Base-by-base conservation (phyloP, 2,888 invertebrate genomes). In the Pristionchus fissidentatus region DNA sequence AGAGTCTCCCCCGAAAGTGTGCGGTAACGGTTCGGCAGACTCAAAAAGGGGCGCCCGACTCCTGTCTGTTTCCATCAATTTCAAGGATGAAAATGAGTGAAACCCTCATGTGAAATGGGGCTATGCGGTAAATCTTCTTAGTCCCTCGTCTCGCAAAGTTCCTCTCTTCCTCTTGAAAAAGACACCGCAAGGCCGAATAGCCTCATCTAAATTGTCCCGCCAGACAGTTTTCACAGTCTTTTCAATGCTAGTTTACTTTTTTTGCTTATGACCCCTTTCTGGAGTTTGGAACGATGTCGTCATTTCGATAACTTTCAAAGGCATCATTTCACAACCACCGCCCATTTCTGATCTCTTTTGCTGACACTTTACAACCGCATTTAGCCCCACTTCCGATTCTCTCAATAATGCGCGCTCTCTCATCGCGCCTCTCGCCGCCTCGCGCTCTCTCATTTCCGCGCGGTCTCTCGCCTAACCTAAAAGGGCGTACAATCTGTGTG, bases 61-160 rank as follows among this genome's bases (percentile, higher is more conserved):
- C n/a, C 13, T 70, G 70, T 70, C 70, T 70, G 70, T 70, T 70
- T 70, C 70, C 41, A 70, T 70, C 70, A 70, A 70, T 70, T 70
- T 70, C 70, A 70, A 70, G 70, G 70, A 70, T 70, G 70, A 70
- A 70, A 70, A 70, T 70, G 70, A 70, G 70, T 41, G 70, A 70
- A 70, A 41, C 43, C 70, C 26, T 41, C 41, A 70, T 26, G 70
- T 26, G 70, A 70, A 70, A 70, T 70, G 70, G 41, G 70, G 70
- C 70, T 70, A n/a, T n/a, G 70, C 70, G 70, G 70, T 70, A 70
- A 70, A 70, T 70, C n/a, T n/a, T n/a, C n/a, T n/a, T n/a, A n/a
- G n/a, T n/a, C n/a, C n/a, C n/a, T n/a, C n/a, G n/a, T n/a, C n/a
- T 70, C 70, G 38, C 70, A 70, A 66, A 66, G 70, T 70, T 70